Percentiles rank a stretch among this genome's conserved stretches.
Conservation (phyloP, 37 sponge, comb jelly and placozoan species). For the Dysidea cf. avara region DNA sequence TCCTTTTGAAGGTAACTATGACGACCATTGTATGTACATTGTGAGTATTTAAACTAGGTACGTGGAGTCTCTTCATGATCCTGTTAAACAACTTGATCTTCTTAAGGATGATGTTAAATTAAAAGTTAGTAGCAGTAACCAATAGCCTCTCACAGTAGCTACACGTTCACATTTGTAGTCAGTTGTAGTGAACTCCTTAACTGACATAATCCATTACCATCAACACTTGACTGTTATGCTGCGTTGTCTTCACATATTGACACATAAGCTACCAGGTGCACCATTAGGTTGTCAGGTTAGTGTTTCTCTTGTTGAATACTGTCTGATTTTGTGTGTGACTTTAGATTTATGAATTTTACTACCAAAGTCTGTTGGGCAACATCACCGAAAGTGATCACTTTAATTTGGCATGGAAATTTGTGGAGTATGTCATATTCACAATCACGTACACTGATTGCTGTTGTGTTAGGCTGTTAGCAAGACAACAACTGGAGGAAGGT, state of each 20-base stretch:
- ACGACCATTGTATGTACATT: not conserved
- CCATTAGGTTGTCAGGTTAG: slow-evolving; percentile 22
- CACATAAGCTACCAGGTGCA: slow-evolving; percentile 12
- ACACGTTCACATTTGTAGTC: too few species aligned
- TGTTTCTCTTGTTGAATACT: slow-evolving; percentile 4
- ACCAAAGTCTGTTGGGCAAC: slow-evolving; percentile 18
- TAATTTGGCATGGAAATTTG: slow-evolving; percentile 35
- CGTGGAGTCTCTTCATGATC: slow-evolving; percentile 31
- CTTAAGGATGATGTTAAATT: slow-evolving; percentile 34
- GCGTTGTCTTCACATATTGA: slow-evolving; percentile 14
- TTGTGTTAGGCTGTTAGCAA: not conserved
- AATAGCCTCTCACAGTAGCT: not conserved
- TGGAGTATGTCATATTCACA: slow-evolving; percentile 23
- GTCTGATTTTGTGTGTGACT: too few species aligned
- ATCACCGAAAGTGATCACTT: slow-evolving; percentile 33
- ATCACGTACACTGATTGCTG: too few species aligned
- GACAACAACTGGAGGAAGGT: too few species aligned
- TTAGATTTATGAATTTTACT: slow-evolving; percentile 52
- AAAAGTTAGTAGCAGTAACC: slow-evolving; percentile 8
- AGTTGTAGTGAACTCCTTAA: slow-evolving; percentile 6
- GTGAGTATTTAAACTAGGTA: slow-evolving; percentile 22
- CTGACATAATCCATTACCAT: slow-evolving; percentile 5
- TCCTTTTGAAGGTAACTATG: slow-evolving; percentile 46
- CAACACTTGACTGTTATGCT: slow-evolving; percentile 6
- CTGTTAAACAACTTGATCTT: slow-evolving; percentile 22